A percentile compares a stretch with the other conserved stretches of the same genome.
Evolutionary conservation across 2,113 vertebrate species (phyloP).

Genomic region (Cryptomyrus ogoouensis): DNA sequence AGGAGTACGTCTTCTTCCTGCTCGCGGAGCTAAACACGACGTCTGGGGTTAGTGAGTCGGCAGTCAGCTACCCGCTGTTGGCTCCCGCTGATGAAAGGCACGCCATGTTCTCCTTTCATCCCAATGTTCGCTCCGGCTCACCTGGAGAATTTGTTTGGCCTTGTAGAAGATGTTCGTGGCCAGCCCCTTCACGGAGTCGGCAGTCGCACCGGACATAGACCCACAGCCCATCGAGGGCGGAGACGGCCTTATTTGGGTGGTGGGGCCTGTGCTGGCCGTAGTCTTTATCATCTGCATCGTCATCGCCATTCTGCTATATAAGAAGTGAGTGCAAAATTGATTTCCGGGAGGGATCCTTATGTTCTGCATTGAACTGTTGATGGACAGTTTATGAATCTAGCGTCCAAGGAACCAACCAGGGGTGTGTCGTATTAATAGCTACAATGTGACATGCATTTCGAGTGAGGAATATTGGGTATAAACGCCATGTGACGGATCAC

Average conservation of each 20-base stretch:
- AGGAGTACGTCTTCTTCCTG: slow-evolving; percentile 90
- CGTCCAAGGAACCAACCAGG: not conserved
- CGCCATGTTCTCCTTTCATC: not conserved
- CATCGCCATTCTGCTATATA: slow-evolving; percentile 95
- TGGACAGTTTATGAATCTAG: not conserved
- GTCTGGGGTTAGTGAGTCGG: slow-evolving; percentile 64
- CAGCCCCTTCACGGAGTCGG: slow-evolving; percentile 86
- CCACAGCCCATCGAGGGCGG: slow-evolving; percentile 86
- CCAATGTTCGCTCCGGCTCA: not conserved
- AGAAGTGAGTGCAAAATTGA: slow-evolving; percentile 75
- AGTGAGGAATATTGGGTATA: not conserved
- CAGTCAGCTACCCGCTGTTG: not conserved
- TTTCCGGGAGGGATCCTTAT: not conserved
- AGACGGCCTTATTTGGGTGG: slow-evolving; percentile 96
- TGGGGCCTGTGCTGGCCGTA: slow-evolving; percentile 89
- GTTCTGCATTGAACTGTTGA: not conserved
- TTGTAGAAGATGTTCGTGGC: slow-evolving; percentile 85
- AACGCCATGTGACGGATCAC: not conserved
- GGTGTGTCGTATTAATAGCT: not conserved
- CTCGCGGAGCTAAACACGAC: slow-evolving; percentile 83
- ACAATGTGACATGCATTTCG: not conserved
- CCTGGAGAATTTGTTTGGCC: slow-evolving; percentile 19
- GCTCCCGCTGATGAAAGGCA: not conserved
- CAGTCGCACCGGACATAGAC: slow-evolving; percentile 85
- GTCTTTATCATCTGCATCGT: slow-evolving; percentile 99